These are phyloP conservation scores for Diadegma fenestrale DNA, from an alignment of 2,888 invertebrate species.

Conservation along the genomic window DNA sequence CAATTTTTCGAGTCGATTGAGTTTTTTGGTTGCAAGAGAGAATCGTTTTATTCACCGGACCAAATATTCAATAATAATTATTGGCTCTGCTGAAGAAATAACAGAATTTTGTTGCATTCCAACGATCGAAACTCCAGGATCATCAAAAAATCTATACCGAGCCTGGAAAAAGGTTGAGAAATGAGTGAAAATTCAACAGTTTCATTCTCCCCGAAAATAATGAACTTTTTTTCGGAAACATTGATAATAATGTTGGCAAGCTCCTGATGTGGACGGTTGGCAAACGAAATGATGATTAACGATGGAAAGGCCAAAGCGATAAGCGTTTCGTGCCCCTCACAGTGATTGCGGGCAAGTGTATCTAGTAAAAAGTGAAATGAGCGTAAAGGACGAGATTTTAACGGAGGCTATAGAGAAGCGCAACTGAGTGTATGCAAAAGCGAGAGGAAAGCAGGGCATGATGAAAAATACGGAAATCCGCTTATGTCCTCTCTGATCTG, in stretches of 20 bases:
- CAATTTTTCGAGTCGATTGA: too few relatives aligned
- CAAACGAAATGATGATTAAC: neutral
- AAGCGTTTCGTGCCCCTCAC: neutral
- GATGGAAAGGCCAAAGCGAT: neutral
- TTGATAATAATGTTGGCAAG: neutral
- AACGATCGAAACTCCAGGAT: too few relatives aligned
- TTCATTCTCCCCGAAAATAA: neutral
- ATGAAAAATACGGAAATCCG: slow-evolving; percentile 63
- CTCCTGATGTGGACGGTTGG: neutral
- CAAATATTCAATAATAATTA: too few relatives aligned
- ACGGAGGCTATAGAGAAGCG: slow-evolving; percentile 30
- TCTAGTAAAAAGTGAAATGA: slow-evolving; percentile 13
- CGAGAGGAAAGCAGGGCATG: slow-evolving; percentile 36
- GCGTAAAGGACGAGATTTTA: neutral
- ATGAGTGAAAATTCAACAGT: neutral
- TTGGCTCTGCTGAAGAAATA: too few relatives aligned
- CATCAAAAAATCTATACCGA: neutral
- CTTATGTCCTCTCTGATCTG: slow-evolving; percentile 54
- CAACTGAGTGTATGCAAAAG: slow-evolving; percentile 4
- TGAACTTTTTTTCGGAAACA: neutral
- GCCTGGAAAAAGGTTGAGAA: neutral
- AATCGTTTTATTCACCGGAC: too few relatives aligned
- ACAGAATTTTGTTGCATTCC: too few relatives aligned
- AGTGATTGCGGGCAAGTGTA: neutral
- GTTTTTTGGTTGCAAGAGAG: too few relatives aligned